phyloP scores from a whole-genome alignment of 2,113 vertebrate species.

The Fulmarus glacialis region DNA sequence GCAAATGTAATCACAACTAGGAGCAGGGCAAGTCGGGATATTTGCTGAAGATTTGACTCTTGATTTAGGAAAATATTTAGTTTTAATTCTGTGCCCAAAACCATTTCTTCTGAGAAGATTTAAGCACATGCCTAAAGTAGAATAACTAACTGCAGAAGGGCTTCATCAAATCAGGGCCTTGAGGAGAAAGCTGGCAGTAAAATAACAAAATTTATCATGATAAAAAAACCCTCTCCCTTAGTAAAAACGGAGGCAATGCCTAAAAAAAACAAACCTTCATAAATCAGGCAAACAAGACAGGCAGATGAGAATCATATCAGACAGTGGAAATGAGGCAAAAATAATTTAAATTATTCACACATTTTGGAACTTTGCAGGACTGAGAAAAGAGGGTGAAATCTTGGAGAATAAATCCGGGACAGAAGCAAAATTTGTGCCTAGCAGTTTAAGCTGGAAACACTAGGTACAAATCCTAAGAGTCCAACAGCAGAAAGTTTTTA shows the following conservation, averaged over 20 bases:
- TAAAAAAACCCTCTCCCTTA: neutral
- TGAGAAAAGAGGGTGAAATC: neutral
- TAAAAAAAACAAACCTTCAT: neutral
- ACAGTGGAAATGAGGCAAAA: slow-evolving; percentile 33
- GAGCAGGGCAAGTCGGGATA: neutral
- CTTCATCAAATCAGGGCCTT: neutral
- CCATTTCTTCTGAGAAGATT: neutral
- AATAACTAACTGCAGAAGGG: neutral
- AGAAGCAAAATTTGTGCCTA: neutral
- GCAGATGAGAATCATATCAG: slow-evolving; percentile 1
- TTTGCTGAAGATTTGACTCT: neutral
- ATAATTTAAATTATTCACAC: slow-evolving; percentile 27
- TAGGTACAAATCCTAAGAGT: neutral
- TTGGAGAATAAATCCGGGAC: neutral
- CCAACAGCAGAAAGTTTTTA: neutral
- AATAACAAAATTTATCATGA: neutral
- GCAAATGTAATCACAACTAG: neutral
- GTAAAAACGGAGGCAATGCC: neutral
- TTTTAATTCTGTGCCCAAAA: neutral
- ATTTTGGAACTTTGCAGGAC: neutral
- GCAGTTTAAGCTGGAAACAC: neutral
- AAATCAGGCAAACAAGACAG: slow-evolving; percentile 40
- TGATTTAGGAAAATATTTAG: neutral
- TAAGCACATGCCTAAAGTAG: neutral
- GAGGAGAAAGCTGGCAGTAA: neutral